A percentile compares a stretch with the other conserved stretches of the same genome.
These are phyloP conservation scores for Romanogobio albipinnatus DNA, from an alignment of 2,113 vertebrate species.

Conservation along the genomic window DNA sequence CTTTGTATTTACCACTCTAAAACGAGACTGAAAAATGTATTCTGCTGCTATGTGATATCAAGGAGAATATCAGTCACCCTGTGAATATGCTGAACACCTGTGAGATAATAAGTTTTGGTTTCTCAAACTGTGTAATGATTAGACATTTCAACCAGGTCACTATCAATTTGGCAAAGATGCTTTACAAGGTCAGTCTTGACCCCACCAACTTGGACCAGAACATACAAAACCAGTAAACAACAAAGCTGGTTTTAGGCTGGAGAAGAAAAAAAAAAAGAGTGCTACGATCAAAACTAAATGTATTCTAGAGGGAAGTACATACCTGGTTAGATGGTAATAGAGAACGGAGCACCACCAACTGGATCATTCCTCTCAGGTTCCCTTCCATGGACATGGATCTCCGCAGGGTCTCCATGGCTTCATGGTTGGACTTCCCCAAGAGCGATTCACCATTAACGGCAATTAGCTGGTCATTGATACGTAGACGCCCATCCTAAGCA, in stretches of 20 bases:
- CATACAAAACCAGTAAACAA: neutral
- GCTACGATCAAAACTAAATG: neutral
- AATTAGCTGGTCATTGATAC: constrained; percentile 91
- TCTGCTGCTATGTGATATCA: constrained; percentile 1
- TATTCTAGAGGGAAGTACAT: constrained; percentile 43
- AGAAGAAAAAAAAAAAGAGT: neutral
- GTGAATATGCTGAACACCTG: constrained; percentile 31
- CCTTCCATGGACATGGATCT: constrained; percentile 98
- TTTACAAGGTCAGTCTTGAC: neutral
- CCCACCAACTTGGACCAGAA: neutral
- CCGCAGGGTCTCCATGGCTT: constrained; percentile 95
- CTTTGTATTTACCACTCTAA: neutral
- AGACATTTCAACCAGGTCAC: neutral
- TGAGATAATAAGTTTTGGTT: constrained; percentile 2
- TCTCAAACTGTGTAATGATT: neutral
- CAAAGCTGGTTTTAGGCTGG: neutral
- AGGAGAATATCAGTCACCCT: constrained; percentile 19
- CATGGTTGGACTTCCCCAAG: constrained; percentile 90
- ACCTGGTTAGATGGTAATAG: constrained; percentile 61
- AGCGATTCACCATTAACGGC: constrained; percentile 94
- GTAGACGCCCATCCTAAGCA: constrained; percentile 87
- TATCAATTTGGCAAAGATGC: neutral
- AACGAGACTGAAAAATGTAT: neutral
- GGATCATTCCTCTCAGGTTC: constrained; percentile 91
- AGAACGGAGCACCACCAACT: constrained; percentile 88